Evolutionary conservation across 2,113 vertebrate genomes (phyloP).

Genomic region (Pithys albifrons): DNA sequence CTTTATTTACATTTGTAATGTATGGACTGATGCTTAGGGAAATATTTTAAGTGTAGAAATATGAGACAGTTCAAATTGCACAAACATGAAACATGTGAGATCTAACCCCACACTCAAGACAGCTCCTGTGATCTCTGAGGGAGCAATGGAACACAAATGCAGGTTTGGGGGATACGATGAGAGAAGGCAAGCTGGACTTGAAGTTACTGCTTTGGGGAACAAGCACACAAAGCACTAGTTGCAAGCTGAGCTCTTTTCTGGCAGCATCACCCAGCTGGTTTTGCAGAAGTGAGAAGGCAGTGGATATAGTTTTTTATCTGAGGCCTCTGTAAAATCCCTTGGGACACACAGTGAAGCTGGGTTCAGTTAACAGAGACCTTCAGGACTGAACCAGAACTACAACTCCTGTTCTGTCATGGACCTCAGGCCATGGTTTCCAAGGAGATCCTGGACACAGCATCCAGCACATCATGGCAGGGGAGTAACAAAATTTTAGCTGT

Average conservation of each 20-base stretch:
- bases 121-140: conserved; percentile 3
- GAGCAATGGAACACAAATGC: conserved; percentile 24
- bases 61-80: conserved; percentile 56
- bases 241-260: conserved; percentile 15
- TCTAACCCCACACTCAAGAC: conserved; percentile 12
- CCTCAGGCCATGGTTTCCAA: not conserved
- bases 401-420: not conserved
- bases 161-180: not conserved
- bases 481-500: not conserved
- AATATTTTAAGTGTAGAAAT: conserved; percentile 32
- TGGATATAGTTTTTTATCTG: not conserved
- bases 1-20: conserved; percentile 66
- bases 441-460: not conserved
- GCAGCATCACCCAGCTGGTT: not conserved
- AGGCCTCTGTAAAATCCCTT: not conserved
- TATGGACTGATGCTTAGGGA: conserved; percentile 31
- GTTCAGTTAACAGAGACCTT: not conserved
- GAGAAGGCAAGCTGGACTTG: conserved; percentile 9
- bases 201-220: not conserved
- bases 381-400: not conserved
- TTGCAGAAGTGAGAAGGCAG: not conserved
- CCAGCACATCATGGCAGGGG: not conserved
- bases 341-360: not conserved
- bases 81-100: conserved; percentile 32
- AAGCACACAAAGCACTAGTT: conserved; percentile 10